Conservation (phyloP, 2,888 invertebrate genomes). For the Lochmaea crataegi region DNA sequence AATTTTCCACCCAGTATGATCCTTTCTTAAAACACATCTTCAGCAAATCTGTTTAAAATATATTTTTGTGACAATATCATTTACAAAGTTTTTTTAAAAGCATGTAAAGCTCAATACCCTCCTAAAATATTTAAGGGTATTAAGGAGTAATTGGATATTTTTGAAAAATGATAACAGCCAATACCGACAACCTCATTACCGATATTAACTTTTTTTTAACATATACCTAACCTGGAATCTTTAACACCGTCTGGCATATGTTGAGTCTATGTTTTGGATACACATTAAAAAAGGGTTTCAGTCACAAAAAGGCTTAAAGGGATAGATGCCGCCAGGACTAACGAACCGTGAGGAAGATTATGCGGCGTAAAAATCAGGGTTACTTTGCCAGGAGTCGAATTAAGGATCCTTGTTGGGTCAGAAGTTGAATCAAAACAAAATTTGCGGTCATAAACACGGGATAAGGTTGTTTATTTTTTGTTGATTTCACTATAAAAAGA, state of each 20-base stretch:
- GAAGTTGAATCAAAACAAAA: slow-evolving; percentile 27
- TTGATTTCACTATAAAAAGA: neutral
- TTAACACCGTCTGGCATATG: slow-evolving; percentile 14
- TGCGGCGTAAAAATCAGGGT: slow-evolving; percentile 40
- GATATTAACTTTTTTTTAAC: neutral
- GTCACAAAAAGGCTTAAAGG: slow-evolving; percentile 29
- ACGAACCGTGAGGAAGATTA: slow-evolving; percentile 37
- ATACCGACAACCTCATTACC: neutral
- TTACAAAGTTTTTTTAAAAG: too few species aligned
- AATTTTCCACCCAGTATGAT: too few species aligned
- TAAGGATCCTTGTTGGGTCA: slow-evolving; percentile 43
- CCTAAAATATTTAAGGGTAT: neutral
- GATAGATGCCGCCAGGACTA: slow-evolving; percentile 31
- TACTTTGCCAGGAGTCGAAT: slow-evolving; percentile 42
- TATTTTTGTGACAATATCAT: too few species aligned
- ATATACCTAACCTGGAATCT: slow-evolving; percentile 7
- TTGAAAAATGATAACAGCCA: neutral
- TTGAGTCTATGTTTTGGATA: slow-evolving; percentile 14
- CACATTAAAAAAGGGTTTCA: slow-evolving; percentile 23
- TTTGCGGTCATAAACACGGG: slow-evolving; percentile 22
- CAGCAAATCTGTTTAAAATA: too few species aligned
- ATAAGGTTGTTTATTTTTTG: neutral
- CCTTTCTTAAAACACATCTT: too few species aligned
- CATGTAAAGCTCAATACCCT: neutral
- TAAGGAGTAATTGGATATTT: neutral